Conservation (phyloP, 64 coral and sea anemone genomes). For the Montipora cactus region DNA sequence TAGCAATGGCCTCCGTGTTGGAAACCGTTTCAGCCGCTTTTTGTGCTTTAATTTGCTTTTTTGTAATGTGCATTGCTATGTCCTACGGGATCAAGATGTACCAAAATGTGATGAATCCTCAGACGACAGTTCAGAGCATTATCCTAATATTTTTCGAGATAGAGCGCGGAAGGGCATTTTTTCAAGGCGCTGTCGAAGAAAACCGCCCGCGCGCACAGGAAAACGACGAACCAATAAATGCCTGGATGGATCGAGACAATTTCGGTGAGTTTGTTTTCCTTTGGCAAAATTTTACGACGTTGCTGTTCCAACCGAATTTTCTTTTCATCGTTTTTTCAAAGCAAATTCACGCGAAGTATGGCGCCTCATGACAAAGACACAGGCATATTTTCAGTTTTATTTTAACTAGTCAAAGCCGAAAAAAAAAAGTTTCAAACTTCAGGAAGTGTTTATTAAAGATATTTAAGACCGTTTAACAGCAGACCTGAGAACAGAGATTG, state of each 20-base stretch:
- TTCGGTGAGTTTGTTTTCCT: background rate
- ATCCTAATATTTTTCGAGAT: background rate
- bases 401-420: no score
- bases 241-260: background rate
- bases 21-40: background rate
- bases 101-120: background rate
- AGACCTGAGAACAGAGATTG: no score
- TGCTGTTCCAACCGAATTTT: no score
- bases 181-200: background rate
- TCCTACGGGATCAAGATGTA: background rate
- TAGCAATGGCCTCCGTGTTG: background rate
- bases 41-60: background rate
- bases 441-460: no score
- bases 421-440: no score
- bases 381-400: no score
- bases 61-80: background rate
- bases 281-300: background rate
- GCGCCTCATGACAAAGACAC: no score
- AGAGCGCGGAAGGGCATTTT: background rate
- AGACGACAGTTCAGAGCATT: background rate
- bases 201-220: background rate
- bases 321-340: no score
- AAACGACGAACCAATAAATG: background rate
- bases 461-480: no score
- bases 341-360: no score